Evolutionary conservation across 2,113 vertebrate genomes (phyloP).

Genomic region (Emydocephalus ijimae): DNA sequence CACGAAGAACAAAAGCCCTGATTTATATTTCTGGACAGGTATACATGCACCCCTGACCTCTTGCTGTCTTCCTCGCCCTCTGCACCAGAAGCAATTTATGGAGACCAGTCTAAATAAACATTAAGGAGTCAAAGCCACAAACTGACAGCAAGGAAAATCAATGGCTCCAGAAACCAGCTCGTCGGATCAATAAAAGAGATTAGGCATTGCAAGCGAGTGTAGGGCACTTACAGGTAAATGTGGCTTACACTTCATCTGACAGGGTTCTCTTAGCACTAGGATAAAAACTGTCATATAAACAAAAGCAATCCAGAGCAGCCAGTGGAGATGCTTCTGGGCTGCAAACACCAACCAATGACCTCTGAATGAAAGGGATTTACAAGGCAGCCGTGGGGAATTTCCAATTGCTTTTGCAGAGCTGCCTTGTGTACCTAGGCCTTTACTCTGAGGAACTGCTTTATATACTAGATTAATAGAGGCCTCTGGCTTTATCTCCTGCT

Average conservation of each 20-base stretch:
- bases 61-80: conserved; percentile 55
- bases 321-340: conserved; percentile 37
- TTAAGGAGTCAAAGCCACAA: conserved; percentile 78
- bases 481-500: conserved; percentile 29
- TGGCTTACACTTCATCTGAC: conserved; percentile 68
- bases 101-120: conserved; percentile 79
- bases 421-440: conserved; percentile 43
- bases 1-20: conserved; percentile 70
- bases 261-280: conserved; percentile 56
- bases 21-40: conserved; percentile 78
- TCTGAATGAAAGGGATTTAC: conserved; percentile 59
- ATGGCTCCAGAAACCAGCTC: conserved; percentile 74
- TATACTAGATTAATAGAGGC: conserved; percentile 36
- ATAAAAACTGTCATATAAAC: conserved; percentile 69
- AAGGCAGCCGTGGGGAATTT: conserved; percentile 47
- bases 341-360: conserved; percentile 62
- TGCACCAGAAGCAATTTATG: conserved; percentile 78
- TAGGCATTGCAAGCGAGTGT: conserved; percentile 67
- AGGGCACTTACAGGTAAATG: conserved; percentile 71
- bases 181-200: conserved; percentile 80
- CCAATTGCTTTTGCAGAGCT: conserved; percentile 55
- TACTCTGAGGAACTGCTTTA: conserved; percentile 44
- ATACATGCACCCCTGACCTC: conserved; percentile 69
- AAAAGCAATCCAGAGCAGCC: conserved; percentile 43
- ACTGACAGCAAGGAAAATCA: conserved; percentile 78